Conservation (phyloP, 2,113 vertebrate species). For the Dryoscopus gambensis region DNA sequence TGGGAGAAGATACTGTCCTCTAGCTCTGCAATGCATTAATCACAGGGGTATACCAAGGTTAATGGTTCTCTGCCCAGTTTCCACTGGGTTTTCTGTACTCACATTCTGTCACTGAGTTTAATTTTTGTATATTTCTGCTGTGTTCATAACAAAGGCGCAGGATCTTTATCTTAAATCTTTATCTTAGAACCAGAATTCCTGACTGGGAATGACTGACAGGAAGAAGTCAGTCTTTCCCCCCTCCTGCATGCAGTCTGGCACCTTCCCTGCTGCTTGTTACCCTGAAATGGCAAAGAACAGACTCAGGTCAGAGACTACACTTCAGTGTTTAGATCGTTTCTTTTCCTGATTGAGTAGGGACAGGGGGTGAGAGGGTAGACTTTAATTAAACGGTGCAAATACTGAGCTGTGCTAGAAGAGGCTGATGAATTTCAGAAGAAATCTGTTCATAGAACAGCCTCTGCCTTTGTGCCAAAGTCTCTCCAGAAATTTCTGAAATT, state of each 20-base stretch:
- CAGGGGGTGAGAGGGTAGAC: rapidly evolving
- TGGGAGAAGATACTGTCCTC: not conserved
- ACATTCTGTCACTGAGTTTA: not conserved
- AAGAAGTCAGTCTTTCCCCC: not conserved
- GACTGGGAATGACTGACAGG: not conserved
- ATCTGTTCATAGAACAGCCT: not conserved
- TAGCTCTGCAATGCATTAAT: not conserved
- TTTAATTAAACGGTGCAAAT: not conserved
- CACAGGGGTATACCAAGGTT: not conserved
- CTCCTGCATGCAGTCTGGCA: not conserved
- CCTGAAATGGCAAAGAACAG: not conserved
- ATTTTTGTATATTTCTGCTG: not conserved
- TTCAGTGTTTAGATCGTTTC: not conserved
- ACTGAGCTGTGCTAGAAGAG: not conserved
- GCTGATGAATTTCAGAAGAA: not conserved
- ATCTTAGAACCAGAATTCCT: not conserved
- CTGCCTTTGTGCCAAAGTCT: not conserved
- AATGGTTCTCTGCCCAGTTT: not conserved
- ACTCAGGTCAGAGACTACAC: not conserved
- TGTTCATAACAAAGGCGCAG: not conserved
- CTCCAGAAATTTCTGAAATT: not conserved
- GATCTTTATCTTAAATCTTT: not conserved
- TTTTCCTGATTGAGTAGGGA: not conserved
- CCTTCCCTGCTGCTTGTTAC: not conserved
- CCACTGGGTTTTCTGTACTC: not conserved